Evolutionary conservation across 2,888 invertebrate species (phyloP).

Genomic region (Ophonus ardosiacus): DNA sequence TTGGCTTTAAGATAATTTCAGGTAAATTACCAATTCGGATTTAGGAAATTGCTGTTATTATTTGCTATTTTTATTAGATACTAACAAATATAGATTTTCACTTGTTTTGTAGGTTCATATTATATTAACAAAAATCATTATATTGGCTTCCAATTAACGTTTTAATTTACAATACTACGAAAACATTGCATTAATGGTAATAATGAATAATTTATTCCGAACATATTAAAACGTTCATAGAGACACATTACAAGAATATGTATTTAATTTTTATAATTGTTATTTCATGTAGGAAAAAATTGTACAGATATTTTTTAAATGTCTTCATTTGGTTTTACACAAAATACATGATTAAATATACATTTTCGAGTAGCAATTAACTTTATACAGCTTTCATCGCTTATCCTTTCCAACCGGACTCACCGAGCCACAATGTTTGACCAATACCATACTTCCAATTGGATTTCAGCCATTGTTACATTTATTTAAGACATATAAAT

Average conservation of each 20-base stretch:
- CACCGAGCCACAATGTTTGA: too few relatives aligned
- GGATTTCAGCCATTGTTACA: too few relatives aligned
- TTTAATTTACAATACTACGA: neutral
- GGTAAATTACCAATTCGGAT: constrained; percentile 11
- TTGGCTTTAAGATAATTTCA: constrained; percentile 19
- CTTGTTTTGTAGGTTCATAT: neutral
- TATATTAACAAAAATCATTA: neutral
- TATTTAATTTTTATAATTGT: neutral
- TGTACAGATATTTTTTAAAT: too few relatives aligned
- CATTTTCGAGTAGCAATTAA: too few relatives aligned
- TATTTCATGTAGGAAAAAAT: too few relatives aligned
- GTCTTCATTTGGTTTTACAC: too few relatives aligned
- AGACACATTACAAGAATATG: neutral
- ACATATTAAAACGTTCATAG: neutral
- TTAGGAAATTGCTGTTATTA: neutral
- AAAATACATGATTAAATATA: too few relatives aligned
- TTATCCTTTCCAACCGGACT: too few relatives aligned
- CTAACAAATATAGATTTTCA: neutral
- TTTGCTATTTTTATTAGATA: neutral
- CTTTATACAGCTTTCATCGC: too few relatives aligned
- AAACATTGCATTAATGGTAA: neutral
- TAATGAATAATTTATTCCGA: neutral
- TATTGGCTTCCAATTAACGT: neutral
- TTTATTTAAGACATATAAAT: too few relatives aligned
- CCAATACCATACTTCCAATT: too few relatives aligned